Conservation (phyloP, 2,888 invertebrate genomes). For the Pristionchus entomophagus region DNA sequence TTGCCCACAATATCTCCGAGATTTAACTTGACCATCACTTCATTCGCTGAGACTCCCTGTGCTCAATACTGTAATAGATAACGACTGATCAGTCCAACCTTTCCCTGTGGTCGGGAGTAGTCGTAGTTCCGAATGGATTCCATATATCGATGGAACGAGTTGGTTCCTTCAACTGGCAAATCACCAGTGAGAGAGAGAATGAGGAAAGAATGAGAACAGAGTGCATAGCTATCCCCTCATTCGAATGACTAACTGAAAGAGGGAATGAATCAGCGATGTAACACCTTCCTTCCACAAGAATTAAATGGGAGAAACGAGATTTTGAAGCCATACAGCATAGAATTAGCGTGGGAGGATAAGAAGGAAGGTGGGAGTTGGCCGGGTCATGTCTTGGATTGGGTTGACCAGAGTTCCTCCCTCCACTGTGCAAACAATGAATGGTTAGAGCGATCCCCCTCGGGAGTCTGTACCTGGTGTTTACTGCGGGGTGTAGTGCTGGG, state of each 20-base stretch:
- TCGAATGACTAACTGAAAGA: background rate
- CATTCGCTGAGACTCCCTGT: constrained; percentile 49
- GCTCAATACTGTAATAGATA: background rate
- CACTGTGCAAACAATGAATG: background rate
- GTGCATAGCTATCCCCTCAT: background rate
- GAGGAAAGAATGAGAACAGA: background rate
- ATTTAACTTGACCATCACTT: constrained; percentile 65
- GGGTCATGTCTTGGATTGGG: too few relatives aligned
- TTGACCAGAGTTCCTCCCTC: background rate
- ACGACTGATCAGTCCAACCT: constrained; percentile 9
- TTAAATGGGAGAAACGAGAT: background rate
- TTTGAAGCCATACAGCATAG: background rate
- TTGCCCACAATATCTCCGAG: constrained; percentile 71
- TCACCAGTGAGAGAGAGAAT: background rate
- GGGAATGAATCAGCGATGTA: background rate
- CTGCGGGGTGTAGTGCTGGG: background rate
- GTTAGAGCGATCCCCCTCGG: background rate
- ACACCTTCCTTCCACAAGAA: background rate
- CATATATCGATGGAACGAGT: constrained; percentile 70
- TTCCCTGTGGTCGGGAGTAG: constrained; percentile 57
- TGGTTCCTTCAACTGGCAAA: constrained; percentile 54
- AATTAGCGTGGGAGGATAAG: background rate
- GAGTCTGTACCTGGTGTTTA: background rate
- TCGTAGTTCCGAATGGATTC: constrained; percentile 66
- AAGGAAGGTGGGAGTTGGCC: background rate